phyloP scores from a whole-genome alignment of 2,113 vertebrate genomes.

The Indicator maculatus region DNA sequence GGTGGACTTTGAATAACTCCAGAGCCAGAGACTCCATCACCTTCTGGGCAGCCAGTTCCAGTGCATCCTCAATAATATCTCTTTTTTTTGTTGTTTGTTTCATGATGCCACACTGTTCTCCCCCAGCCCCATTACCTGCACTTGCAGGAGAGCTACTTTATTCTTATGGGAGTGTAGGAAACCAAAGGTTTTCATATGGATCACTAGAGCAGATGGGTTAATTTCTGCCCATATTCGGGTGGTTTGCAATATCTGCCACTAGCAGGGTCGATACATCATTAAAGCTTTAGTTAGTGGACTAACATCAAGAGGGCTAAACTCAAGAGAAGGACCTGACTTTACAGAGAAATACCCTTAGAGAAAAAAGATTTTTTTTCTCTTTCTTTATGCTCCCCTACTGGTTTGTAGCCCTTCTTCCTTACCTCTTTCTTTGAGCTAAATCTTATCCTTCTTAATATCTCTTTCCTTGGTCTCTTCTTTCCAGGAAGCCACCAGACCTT shows the following conservation, averaged over 20 bases:
- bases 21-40: too few relatives aligned
- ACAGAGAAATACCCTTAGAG: not conserved
- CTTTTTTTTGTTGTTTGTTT: not conserved
- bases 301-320: not conserved
- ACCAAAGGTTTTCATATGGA: not conserved
- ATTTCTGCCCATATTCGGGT: not conserved
- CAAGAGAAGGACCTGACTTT: not conserved
- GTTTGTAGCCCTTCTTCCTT: not conserved
- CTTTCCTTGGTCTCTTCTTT: not conserved
- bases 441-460: not conserved
- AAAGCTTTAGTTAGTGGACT: not conserved
- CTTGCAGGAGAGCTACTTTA: not conserved
- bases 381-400: not conserved
- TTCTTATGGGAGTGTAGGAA: not conserved
- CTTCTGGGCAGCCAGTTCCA: too few relatives aligned
- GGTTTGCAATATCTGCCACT: not conserved
- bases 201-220: not conserved
- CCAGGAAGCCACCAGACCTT: not conserved
- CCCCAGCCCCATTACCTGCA: not conserved
- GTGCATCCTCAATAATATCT: not conserved
- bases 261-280: not conserved
- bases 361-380: not conserved
- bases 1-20: too few relatives aligned
- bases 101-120: not conserved
- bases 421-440: not conserved